These are phyloP conservation scores for Aleiodes testaceus DNA, from an alignment of 2,888 invertebrate species.

Conservation along the genomic window DNA sequence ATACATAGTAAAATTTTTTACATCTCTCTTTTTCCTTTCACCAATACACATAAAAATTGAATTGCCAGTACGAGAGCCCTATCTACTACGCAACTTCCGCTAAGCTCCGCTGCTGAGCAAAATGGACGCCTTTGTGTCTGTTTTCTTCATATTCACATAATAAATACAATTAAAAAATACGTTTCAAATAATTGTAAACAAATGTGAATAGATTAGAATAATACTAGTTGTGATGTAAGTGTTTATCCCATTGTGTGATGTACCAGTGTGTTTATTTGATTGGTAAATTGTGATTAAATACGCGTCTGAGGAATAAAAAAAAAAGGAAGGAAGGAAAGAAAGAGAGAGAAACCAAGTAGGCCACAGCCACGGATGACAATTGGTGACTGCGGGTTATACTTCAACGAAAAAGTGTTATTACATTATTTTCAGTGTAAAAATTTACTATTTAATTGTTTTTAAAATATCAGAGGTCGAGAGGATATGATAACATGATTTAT, in stretches of 20 bases:
- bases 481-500: not conserved
- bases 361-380: conserved; percentile 71
- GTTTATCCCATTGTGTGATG: conserved; percentile 53
- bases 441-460: conserved; percentile 6
- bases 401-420: conserved; percentile 46
- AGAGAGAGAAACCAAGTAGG: conserved; percentile 65
- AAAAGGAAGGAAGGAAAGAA: conserved; percentile 11
- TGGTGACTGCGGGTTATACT: conserved; percentile 59
- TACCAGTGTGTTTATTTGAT: conserved; percentile 46
- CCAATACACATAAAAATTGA: conserved; percentile 13
- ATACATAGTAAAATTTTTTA: not conserved
- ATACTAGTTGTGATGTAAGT: conserved; percentile 56
- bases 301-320: conserved; percentile 52
- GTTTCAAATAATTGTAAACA: not conserved
- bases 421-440: conserved; percentile 9
- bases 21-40: not conserved
- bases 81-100: conserved; percentile 71
- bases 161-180: conserved; percentile 62
- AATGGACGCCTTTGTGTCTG: conserved; percentile 74
- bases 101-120: conserved; percentile 70
- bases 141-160: conserved; percentile 70
- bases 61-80: conserved; percentile 45
- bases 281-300: conserved; percentile 52
- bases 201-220: not conserved
- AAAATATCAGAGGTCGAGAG: conserved; percentile 11